These are phyloP conservation scores for Drosophila chauvacae DNA, from an alignment of 1,140 invertebrate species.

Conservation along the genomic window DNA sequence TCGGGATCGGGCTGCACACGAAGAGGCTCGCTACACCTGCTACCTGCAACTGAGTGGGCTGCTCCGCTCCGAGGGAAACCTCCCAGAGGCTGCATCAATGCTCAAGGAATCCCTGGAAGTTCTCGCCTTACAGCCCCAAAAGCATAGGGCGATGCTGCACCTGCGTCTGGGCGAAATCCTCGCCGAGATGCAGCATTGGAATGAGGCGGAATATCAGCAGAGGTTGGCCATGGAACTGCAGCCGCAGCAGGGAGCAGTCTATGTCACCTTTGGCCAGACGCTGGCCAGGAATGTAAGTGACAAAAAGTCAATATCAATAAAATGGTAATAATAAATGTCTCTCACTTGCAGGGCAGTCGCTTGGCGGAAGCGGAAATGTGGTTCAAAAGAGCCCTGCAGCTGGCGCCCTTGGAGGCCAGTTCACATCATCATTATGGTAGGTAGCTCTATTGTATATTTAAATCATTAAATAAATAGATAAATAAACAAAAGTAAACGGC, in stretches of 20 bases:
- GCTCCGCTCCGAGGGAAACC: constrained; percentile 92
- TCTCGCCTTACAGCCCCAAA: constrained; percentile 90
- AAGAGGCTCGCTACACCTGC: constrained; percentile 94
- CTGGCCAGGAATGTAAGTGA: constrained; percentile 93
- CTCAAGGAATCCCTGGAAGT: constrained; percentile 90
- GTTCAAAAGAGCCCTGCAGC: constrained; percentile 92
- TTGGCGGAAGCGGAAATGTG: constrained; percentile 93
- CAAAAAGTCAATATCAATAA: background rate
- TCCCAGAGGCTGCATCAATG: constrained; percentile 91
- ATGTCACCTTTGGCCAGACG: constrained; percentile 95
- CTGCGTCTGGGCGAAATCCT: constrained; percentile 89
- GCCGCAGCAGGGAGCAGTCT: constrained; percentile 93
- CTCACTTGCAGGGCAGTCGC: constrained; percentile 88
- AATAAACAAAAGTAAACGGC: too few relatives aligned
- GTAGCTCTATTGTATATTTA: background rate
- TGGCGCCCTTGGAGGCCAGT: constrained; percentile 92
- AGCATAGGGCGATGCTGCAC: constrained; percentile 87
- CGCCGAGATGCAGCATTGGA: constrained; percentile 90
- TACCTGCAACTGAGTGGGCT: constrained; percentile 95
- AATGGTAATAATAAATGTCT: constrained; percentile 4
- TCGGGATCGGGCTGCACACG: constrained; percentile 95
- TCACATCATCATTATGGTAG: constrained; percentile 94
- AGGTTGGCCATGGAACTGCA: constrained; percentile 90
- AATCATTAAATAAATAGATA: too few relatives aligned
- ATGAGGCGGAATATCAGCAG: constrained; percentile 93